These are phyloP conservation scores for Spinibarbus caldwelli DNA, from an alignment of 2,797 vertebrate genomes.

Conservation along the genomic window DNA sequence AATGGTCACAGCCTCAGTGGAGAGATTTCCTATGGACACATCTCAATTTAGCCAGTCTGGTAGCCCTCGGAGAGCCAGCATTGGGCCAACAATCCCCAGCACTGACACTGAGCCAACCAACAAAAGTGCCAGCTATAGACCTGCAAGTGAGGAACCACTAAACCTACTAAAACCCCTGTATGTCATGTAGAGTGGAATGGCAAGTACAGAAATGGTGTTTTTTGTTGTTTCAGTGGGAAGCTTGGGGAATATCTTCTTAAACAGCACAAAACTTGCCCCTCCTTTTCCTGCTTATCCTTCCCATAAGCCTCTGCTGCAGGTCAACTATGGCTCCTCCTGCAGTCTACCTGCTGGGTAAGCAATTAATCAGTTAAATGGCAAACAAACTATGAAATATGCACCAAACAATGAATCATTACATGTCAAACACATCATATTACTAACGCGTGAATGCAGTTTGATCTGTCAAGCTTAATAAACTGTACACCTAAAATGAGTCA, in stretches of 20 bases:
- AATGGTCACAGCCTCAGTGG: constrained; percentile 17
- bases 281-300: constrained; percentile 55
- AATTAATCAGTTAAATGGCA: not conserved
- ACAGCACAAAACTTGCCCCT: not conserved
- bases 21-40: constrained; percentile 35
- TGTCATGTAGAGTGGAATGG: not conserved
- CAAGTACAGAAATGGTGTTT: not conserved
- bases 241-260: constrained; percentile 54
- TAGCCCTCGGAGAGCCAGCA: not conserved
- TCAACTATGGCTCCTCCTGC: constrained; percentile 73
- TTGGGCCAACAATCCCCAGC: not conserved
- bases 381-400: not conserved
- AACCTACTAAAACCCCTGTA: not conserved
- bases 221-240: constrained; percentile 39
- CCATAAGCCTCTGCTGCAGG: constrained; percentile 74
- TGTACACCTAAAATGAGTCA: not conserved
- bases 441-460: not conserved
- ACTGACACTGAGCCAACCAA: not conserved
- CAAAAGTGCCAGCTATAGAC: constrained; percentile 48
- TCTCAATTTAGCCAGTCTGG: not conserved
- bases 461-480: not conserved
- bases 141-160: constrained; percentile 58
- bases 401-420: not conserved
- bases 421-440: not conserved
- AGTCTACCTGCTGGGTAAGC: constrained; percentile 78